Base-by-base conservation (phyloP, 2,113 vertebrate species). In the Takifugu flavidus region DNA sequence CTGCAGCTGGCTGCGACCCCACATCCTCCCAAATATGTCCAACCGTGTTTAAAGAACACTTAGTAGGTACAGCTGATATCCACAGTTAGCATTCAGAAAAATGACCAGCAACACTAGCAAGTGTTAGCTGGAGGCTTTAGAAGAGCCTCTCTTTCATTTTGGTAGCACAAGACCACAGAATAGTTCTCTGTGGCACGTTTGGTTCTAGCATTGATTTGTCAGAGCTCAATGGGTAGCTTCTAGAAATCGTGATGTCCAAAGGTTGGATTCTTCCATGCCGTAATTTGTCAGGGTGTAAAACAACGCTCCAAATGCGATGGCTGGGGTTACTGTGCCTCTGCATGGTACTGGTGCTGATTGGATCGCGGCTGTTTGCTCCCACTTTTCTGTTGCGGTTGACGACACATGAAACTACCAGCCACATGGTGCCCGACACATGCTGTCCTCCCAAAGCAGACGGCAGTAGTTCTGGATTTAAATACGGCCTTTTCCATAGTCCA, bases 371-470 rank as follows among this genome's bases (percentile, higher is more conserved):
- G 96, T 98, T 98, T 98, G 96, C 95, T 95, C 95, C 97, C 97
- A 99, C 97, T 98, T 98, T 99, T 99, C 97, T 99, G 97, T 98
- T 99, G 97, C 96, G 97, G 97, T 99, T 99, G 97, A 99, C 97
- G 96, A 98, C 97, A 99, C 96, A 99, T 98, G 96, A 95, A 94
- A 93, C 92, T 93, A 94, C 93, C 95, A 95, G 96, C 94, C 92
- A 93, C 94, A 94, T 88, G 92, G 93, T 93, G 93, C 92, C 91
- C 91, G 92, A 91, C 93, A 93, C 93, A 92, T 92, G 90, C 90
- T 90, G 90, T 88, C 10, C 50, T 63, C 13, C 29, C 39, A 64
- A 20, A 57, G 47, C 39, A 11, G 10, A 42, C 49, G 51, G 54
- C 49, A 64, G 8, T 49, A 20, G 10, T 28, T 60, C 2, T 7